Base-by-base conservation (phyloP, 2,113 vertebrate genomes). In the Phalacrocorax aristotelis region DNA sequence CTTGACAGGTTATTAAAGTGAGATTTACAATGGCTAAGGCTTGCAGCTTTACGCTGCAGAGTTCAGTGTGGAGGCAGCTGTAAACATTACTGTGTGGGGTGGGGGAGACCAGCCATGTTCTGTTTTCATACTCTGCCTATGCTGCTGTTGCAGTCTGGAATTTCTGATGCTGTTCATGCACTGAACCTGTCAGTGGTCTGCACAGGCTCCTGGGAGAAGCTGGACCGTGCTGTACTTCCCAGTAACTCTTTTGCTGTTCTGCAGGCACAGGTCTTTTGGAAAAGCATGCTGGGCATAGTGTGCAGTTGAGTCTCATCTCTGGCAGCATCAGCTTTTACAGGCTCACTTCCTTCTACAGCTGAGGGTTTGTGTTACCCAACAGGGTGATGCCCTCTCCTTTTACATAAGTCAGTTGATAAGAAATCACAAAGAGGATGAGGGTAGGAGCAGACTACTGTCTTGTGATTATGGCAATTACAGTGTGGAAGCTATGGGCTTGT, bases 261-360 rank as follows among this genome's bases (percentile, higher is more conserved):
- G 74, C 30, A 55, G 40, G 27, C 61, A 44, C 30, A 29, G 54
- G 32, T 26, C 42, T 44, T 34, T n/a, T 44, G n/a, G 32, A 51
- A 36, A 15, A n/a, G 32, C 19, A 6, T 0, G 0, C 30, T 55
- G 62, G 79, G 3, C 4, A 0, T 34, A 18, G 51, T 1, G 38
- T 65, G 34, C 16, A 25, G 10, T 19, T 38, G 36, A 54, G 48
- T 51, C 42, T 62, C 19, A 15, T 42, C 74, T 74, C 25, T 55
- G 54, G n/a, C 42, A 69, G 40, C n/a, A 36, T 55, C 61, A 44
- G 11, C 42, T 80, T 64, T 75, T 70, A 16, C n/a, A 38, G 58
- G 26, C 30, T 66, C 13, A 1, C 18, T 58, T 62, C 11, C 38
- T 18, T 30, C 23, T 74, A 3, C 11, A 14, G 0, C 22, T 49